Percentiles rank a stretch among this genome's conserved stretches.
Evolutionary conservation across 2,888 invertebrate genomes (phyloP).

Genomic region (Nomada ferruginata): DNA sequence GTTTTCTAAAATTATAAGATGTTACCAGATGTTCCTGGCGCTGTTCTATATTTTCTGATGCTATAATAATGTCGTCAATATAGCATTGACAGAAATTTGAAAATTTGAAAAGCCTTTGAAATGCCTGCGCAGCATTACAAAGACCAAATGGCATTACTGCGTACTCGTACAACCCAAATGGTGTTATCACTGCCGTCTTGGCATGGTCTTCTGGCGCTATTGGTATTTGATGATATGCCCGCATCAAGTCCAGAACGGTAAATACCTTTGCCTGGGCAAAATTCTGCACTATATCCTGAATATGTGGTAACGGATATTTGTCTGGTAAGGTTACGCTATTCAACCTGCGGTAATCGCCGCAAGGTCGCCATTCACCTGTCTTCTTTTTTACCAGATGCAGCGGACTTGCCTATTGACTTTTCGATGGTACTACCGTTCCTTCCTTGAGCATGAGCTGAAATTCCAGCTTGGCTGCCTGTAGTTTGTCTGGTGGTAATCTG

Average conservation of each 20-base stretch:
- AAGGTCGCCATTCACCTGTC: not conserved
- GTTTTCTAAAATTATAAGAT: no score
- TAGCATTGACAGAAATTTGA: no score
- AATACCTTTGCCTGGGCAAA: not conserved
- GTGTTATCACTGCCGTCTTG: not conserved
- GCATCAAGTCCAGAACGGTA: no score
- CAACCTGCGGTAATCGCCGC: not conserved
- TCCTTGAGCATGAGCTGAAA: no score
- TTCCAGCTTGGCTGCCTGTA: not conserved
- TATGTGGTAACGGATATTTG: not conserved
- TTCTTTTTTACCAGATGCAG: not conserved
- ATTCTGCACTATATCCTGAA: not conserved
- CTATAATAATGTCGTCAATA: not conserved
- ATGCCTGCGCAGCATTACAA: no score
- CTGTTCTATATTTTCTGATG: not conserved
- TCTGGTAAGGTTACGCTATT: not conserved
- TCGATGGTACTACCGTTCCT: not conserved
- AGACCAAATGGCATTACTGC: no score
- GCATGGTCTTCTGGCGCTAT: not conserved
- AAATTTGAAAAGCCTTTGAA: no score
- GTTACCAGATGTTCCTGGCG: not conserved
- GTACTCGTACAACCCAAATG: no score
- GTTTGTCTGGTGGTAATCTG: constrained; percentile 8
- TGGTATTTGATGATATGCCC: no score
- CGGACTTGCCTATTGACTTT: not conserved